Evolutionary conservation across 1,140 invertebrate genomes (phyloP).

Genomic region (Dryas iulia): DNA sequence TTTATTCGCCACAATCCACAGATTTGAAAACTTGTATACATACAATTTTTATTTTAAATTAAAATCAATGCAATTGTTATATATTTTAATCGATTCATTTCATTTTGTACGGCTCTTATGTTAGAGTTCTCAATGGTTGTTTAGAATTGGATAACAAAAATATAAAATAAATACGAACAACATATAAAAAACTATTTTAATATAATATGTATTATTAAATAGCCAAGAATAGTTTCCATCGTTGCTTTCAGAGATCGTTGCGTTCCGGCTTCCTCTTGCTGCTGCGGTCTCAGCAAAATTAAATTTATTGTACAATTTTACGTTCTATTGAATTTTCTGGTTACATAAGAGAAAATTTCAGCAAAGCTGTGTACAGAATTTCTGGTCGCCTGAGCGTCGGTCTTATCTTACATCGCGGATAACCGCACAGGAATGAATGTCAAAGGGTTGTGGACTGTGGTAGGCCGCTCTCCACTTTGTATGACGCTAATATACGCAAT

Average conservation of each 20-base stretch:
- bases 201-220: neutral
- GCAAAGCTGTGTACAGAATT: neutral
- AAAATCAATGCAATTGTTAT: no score
- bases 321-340: neutral
- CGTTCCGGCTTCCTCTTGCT: neutral
- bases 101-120: no score
- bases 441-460: constrained; percentile 14
- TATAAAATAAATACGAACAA: neutral
- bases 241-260: neutral
- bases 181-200: neutral
- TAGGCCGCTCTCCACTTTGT: constrained; percentile 10
- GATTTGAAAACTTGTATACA: no score
- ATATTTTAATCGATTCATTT: no score
- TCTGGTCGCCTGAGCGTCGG: neutral
- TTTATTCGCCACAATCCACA: neutral
- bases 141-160: neutral
- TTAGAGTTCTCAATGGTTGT: no score
- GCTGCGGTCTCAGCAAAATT: neutral
- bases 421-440: constrained; percentile 4
- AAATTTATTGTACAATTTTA: neutral
- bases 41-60: no score
- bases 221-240: neutral
- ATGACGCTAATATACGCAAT: constrained; percentile 1
- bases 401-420: constrained; percentile 9
- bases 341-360: neutral